Evolutionary conservation across 2,888 invertebrate genomes (phyloP).

Genomic region (Temnothorax ravouxi): DNA sequence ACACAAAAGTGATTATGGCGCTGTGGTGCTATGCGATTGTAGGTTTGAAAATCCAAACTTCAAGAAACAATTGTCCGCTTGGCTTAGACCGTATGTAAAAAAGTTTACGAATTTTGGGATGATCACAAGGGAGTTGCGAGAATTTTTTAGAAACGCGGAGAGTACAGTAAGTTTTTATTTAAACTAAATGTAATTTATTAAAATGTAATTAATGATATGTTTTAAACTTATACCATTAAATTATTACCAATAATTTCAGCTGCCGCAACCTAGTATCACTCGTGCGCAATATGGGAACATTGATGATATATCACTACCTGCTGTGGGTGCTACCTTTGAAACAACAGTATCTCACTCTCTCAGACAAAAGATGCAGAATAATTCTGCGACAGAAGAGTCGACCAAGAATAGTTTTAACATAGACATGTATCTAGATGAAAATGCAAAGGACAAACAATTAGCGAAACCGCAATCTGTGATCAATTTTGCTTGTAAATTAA

Average conservation of each 20-base stretch:
- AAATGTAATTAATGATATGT: neutral
- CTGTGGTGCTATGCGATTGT: conserved; percentile 96
- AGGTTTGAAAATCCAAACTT: conserved; percentile 91
- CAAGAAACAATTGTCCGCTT: conserved; percentile 92
- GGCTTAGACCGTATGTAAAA: conserved; percentile 92
- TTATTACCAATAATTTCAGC: conserved; percentile 67
- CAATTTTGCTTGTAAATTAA: conserved; percentile 79
- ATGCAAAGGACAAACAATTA: conserved; percentile 38
- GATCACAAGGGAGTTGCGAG: conserved; percentile 90
- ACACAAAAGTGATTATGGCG: conserved; percentile 98
- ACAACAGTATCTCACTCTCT: conserved; percentile 58
- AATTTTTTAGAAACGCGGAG: conserved; percentile 92
- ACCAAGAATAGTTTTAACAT: conserved; percentile 70
- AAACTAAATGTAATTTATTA: conserved; percentile 12
- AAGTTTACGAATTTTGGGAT: conserved; percentile 90
- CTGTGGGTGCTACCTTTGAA: conserved; percentile 80
- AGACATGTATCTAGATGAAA: conserved; percentile 71
- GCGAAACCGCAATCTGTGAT: conserved; percentile 73
- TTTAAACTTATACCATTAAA: conserved; percentile 5
- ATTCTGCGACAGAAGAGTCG: neutral
- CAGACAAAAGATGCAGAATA: conserved; percentile 40
- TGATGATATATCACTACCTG: conserved; percentile 73
- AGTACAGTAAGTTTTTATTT: conserved; percentile 85
- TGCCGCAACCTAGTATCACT: conserved; percentile 77
- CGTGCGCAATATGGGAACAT: conserved; percentile 25